Evolutionary conservation across 2,113 vertebrate species (phyloP).

Genomic region (Pelobates fuscus): DNA sequence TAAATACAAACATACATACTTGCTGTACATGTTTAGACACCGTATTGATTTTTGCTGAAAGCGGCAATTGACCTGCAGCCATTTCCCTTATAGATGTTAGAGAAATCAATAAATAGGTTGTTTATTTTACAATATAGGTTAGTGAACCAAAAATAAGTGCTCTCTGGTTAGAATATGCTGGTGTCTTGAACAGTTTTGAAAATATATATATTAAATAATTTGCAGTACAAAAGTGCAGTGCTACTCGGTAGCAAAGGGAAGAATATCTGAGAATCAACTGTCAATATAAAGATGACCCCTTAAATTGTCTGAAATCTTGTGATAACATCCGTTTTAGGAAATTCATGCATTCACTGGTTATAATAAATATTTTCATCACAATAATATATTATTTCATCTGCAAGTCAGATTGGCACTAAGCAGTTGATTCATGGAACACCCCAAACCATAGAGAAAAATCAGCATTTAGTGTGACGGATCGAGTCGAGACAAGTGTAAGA

Average conservation of each 20-base stretch:
- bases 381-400: too few species aligned
- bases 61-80: neutral
- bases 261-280: slow-evolving; percentile 11
- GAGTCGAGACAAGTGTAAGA: too few species aligned
- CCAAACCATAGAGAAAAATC: too few species aligned
- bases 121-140: neutral
- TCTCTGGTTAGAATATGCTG: slow-evolving; percentile 33
- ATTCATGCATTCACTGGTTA: too few species aligned
- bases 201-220: slow-evolving; percentile 34
- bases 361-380: too few species aligned
- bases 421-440: too few species aligned
- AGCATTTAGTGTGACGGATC: too few species aligned
- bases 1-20: neutral
- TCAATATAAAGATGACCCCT: neutral
- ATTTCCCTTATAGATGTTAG: slow-evolving; percentile 20
- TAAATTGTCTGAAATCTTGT: neutral
- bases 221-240: slow-evolving; percentile 39
- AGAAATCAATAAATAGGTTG: slow-evolving; percentile 1
- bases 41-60: neutral
- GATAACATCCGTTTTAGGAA: too few species aligned
- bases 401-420: too few species aligned
- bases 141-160: slow-evolving; percentile 18
- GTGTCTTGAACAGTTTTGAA: slow-evolving; percentile 38
- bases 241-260: slow-evolving; percentile 46
- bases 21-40: neutral